phyloP scores from a whole-genome alignment of 2,113 vertebrate genomes.

The Anolis carolinensis region DNA sequence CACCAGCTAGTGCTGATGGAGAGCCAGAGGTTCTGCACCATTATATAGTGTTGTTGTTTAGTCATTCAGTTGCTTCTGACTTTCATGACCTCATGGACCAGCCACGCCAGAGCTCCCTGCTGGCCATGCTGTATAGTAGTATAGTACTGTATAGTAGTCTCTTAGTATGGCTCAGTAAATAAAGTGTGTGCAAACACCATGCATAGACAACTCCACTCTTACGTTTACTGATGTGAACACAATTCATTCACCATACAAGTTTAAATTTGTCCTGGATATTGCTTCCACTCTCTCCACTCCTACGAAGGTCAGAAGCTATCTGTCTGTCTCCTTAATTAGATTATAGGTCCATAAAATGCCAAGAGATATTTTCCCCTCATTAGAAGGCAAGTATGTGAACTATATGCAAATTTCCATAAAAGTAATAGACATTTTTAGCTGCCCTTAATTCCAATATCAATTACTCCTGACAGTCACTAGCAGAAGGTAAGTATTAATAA shows the following conservation, averaged over 20 bases:
- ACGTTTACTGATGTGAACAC: background rate
- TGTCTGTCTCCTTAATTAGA: background rate
- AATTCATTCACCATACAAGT: background rate
- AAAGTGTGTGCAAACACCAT: too few species aligned
- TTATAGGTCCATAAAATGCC: background rate
- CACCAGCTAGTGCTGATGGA: too few species aligned
- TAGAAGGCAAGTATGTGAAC: background rate
- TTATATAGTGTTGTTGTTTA: too few species aligned
- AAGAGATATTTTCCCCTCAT: background rate
- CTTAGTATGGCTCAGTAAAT: background rate
- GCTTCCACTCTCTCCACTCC: background rate
- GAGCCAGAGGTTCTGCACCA: too few species aligned
- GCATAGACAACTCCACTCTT: too few species aligned
- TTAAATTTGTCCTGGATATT: background rate
- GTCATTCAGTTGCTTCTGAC: too few species aligned
- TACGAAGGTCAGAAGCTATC: background rate
- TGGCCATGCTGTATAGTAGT: background rate
- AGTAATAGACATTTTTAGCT: background rate
- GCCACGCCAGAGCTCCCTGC: too few species aligned
- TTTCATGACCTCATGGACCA: too few species aligned
- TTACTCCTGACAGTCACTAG: constrained; percentile 7
- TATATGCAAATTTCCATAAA: background rate
- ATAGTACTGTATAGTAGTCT: too few species aligned
- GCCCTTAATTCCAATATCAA: constrained; percentile 11
- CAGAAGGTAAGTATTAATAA: constrained; percentile 10